Evolutionary conservation across 30 jellyfish, hydroid and myxozoan genomes (phyloP).

Genomic region (Catostylus mosaicus): DNA sequence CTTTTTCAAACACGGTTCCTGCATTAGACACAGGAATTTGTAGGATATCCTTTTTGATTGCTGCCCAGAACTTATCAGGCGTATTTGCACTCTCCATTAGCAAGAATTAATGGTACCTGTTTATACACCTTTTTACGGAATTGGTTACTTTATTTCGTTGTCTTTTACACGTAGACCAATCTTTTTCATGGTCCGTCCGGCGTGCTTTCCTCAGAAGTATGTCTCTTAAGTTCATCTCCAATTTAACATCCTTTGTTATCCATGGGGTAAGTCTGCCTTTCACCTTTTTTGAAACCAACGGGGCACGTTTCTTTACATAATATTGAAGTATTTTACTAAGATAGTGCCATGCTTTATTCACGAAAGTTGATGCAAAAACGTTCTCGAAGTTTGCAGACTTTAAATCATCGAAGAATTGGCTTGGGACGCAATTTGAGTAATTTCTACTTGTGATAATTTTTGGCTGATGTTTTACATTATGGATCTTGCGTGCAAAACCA

Average conservation of each 20-base stretch:
- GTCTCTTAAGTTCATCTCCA: slow-evolving; percentile 46
- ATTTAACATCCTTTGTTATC: slow-evolving; percentile 39
- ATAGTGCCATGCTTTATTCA: slow-evolving; percentile 18
- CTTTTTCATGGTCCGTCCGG: slow-evolving; percentile 24
- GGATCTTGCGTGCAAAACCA: slow-evolving; percentile 58
- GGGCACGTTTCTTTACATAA: slow-evolving; percentile 55
- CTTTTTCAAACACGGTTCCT: slow-evolving; percentile 12
- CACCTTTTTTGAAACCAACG: slow-evolving; percentile 11
- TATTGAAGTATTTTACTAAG: background rate
- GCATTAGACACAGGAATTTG: slow-evolving; percentile 25
- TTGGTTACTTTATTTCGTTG: slow-evolving; percentile 33
- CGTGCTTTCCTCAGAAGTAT: slow-evolving; percentile 36
- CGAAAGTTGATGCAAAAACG: slow-evolving; percentile 36
- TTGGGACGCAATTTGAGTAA: slow-evolving; percentile 25
- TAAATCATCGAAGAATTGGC: slow-evolving; percentile 41
- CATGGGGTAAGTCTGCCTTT: slow-evolving; percentile 45
- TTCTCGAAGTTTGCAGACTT: slow-evolving; percentile 27
- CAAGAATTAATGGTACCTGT: background rate
- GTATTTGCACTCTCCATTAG: slow-evolving; percentile 27
- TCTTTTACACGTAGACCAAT: slow-evolving; percentile 18
- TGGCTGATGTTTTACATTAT: slow-evolving; percentile 45
- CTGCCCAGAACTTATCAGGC: slow-evolving; percentile 42
- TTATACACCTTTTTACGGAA: slow-evolving; percentile 10
- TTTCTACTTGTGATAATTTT: slow-evolving; percentile 38
- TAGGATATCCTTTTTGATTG: slow-evolving; percentile 17